Base-by-base conservation (phyloP, 2,113 vertebrate genomes). In the Ceyx margarethae region DNA sequence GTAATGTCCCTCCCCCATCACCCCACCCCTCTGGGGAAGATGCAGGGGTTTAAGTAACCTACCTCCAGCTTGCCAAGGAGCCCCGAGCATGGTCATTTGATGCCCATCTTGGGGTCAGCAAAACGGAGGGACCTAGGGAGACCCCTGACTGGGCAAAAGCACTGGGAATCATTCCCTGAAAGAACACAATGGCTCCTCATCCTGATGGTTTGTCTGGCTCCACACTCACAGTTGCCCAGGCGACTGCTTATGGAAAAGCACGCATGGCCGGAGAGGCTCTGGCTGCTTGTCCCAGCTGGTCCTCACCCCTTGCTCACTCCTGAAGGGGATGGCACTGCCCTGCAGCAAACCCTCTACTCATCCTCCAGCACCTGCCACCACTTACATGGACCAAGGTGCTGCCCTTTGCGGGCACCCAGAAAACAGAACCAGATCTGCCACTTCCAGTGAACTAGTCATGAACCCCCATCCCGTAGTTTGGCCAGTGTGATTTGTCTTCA, bases 181-280 rank as follows among this genome's bases (percentile, higher is more conserved):
- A 0, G 13, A 91, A 69, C 65, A 80, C 90, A 85, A 82, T 67
- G 85, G 67, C 67, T 95, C 76, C 76, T 48, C 50, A 51, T 43
- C 29, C 72, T 31, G 74, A 19, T 22, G 67, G 67, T 67, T 94
- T 31, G 9, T 12, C 72, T 35, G 85, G 65, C 81, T 93, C 78
- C 0, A 3, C 1, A n/a, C 81, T 95, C 68, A 1, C 91, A 91
- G 88, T 90, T 94, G 85, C 85, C 93, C 90, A 10, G 94, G 85
- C 37, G 93, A 94, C 91, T 94, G 93, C 77, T 83, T 7, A 26
- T 11, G 85, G 85, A 86, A 10, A 31, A 80, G 35, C 9, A 4
- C 37, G 67, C 91, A 88, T 48, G 87, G 89, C 89, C 40, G 3
- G 31, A 25, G 26, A 17, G 79, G 80, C 79, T 92, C 53, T 2